Evolutionary conservation across 2,113 vertebrate species (phyloP), one percentile per base, ranked within the genome.

Genomic region (Sciurus niger): DNA sequence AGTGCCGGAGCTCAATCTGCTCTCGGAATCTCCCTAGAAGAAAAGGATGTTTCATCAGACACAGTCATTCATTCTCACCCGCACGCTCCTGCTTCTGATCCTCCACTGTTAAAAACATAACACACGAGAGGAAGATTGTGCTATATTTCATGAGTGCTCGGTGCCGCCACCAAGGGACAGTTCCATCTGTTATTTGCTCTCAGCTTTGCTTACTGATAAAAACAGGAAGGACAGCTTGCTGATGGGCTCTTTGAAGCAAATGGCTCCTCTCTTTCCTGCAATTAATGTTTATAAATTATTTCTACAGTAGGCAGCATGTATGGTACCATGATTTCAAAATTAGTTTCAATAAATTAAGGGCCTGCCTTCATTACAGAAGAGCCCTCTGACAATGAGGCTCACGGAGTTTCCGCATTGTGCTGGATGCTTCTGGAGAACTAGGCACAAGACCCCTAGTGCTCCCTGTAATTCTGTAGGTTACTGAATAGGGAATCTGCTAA

Each of bases 181-280:
- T 79, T 95, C 98, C 98, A 98, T 99, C 98, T 99, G 98, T 98
- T 99, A 98, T 97, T 98, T 98, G 95, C 98, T 98, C 97, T 98
- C 97, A 94, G 98, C 97, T 97, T 98, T 89, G 88, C 98, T 98
- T 98, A 98, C 98, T 98, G 98, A 98, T 98, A 98, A 98, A 40
- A 98, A 98, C 95, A 95, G 97, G 97, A 98, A 97, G 98, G 98
- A 98, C 98, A 99, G 98, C 98, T 99, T 99, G 98, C 97, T 98
- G 98, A 98, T 98, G 98, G 97, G 97, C 83, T 98, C 97, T 98
- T 98, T 98, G 98, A 98, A 98, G 98, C 97, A 98, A 98, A 98
- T 92, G 89, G 73, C 93, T 98, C 96, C 95, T 97, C 97, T 98
- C 97, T 94, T 98, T 98, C 97, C 98, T 94, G 95, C 97, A 98